Evolutionary conservation across 2,113 vertebrate species (phyloP).

Genomic region (Ophthalmolycus amberensis): DNA sequence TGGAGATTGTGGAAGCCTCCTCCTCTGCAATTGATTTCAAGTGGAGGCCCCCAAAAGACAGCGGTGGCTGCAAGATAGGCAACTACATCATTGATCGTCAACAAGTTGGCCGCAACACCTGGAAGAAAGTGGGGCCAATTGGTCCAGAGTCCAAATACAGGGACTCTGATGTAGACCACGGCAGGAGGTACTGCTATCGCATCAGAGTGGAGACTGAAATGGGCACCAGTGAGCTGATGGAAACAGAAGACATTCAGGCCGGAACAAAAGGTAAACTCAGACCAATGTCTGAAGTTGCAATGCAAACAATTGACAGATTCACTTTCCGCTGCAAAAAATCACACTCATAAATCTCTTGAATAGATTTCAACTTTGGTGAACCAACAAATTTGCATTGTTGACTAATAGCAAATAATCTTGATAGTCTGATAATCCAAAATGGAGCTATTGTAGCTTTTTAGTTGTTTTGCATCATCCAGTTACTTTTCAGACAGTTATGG

Average conservation of each 20-base stretch:
- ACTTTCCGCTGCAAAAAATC: background rate
- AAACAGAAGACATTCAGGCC: slow-evolving; percentile 89
- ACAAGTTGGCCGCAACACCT: slow-evolving; percentile 88
- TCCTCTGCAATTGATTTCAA: slow-evolving; percentile 81
- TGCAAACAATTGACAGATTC: background rate
- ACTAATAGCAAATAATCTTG: background rate
- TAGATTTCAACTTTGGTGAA: background rate
- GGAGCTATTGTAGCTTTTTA: background rate
- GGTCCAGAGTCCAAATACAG: slow-evolving; percentile 82
- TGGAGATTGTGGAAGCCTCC: slow-evolving; percentile 85
- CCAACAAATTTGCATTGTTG: background rate
- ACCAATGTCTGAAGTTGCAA: background rate
- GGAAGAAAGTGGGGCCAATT: slow-evolving; percentile 88
- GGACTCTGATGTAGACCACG: slow-evolving; percentile 86
- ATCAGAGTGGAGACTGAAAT: slow-evolving; percentile 87
- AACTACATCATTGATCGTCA: slow-evolving; percentile 88
- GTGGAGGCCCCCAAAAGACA: slow-evolving; percentile 89
- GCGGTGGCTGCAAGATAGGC: slow-evolving; percentile 86
- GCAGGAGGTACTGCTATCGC: slow-evolving; percentile 89
- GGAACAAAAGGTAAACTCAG: slow-evolving; percentile 86
- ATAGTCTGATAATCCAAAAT: background rate
- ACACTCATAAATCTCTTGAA: background rate
- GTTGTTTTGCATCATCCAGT: background rate
- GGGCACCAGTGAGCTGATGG: slow-evolving; percentile 86
- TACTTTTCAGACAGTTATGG: background rate